phyloP scores from a whole-genome alignment of 2,797 vertebrate species.

The Cyprinella venusta region DNA sequence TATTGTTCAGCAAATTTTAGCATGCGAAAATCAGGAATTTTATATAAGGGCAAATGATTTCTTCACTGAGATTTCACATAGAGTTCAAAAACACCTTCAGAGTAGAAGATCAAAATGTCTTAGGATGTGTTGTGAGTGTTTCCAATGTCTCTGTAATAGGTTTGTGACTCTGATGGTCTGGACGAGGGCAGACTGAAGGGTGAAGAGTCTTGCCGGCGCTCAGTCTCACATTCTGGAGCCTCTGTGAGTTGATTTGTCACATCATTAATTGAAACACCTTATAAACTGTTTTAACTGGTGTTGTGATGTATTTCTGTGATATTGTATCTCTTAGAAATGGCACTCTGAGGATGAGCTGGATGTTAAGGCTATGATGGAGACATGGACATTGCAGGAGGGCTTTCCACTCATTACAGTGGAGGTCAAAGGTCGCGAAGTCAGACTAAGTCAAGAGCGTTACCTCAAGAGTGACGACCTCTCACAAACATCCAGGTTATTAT shows the following conservation, averaged over 20 bases:
- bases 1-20: background rate
- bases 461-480: constrained; percentile 74
- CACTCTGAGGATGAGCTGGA: constrained; percentile 77
- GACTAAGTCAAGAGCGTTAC: constrained; percentile 85
- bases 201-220: constrained; percentile 78
- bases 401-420: constrained; percentile 88
- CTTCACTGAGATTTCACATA: background rate
- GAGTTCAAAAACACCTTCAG: background rate
- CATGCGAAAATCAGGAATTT: too few species aligned
- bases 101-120: background rate
- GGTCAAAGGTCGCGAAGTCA: constrained; percentile 81
- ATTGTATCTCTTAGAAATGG: constrained; percentile 80
- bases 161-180: constrained; percentile 76
- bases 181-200: constrained; percentile 65
- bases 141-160: constrained; percentile 66
- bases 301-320: background rate
- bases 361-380: constrained; percentile 88
- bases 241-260: constrained; percentile 70
- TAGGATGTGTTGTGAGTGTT: background rate
- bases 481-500: constrained; percentile 76
- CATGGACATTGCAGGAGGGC: constrained; percentile 92
- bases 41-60: background rate
- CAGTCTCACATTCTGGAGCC: constrained; percentile 63
- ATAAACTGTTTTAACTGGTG: background rate
- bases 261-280: background rate